phyloP scores from a whole-genome alignment of 2,113 vertebrate genomes.

The Lota lota region DNA sequence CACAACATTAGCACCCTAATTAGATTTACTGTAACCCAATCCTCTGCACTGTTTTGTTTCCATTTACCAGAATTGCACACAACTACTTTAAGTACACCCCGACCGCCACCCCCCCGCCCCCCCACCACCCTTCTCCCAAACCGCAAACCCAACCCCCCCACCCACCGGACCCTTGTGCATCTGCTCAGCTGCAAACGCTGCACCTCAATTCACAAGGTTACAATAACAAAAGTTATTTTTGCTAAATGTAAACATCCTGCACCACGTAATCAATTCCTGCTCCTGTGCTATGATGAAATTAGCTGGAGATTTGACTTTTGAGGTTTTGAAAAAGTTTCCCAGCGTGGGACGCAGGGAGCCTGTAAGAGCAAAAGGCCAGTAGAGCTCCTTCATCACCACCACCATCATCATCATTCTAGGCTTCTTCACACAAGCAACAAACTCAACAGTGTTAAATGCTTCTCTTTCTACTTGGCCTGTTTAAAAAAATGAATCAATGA shows the following conservation, averaged over 20 bases:
- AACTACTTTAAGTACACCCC: conserved; percentile 13
- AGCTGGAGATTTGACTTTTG: conserved; percentile 44
- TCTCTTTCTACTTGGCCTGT: not conserved
- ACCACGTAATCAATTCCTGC: conserved; percentile 48
- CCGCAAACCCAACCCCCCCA: not conserved
- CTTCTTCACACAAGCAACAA: not conserved
- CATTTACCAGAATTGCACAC: conserved; percentile 31
- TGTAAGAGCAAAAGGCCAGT: not conserved
- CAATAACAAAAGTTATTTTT: conserved; percentile 38
- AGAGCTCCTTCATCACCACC: conserved; percentile 17
- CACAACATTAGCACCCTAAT: conserved; percentile 57
- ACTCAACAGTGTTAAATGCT: not conserved
- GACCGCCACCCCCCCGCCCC: conserved; percentile 11
- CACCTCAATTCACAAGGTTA: conserved; percentile 41
- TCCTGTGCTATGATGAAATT: conserved; percentile 49
- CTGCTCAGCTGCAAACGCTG: conserved; percentile 25
- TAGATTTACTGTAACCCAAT: conserved; percentile 45
- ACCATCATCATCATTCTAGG: conserved; percentile 3
- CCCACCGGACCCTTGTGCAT: not conserved
- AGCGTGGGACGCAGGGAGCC: conserved; percentile 20
- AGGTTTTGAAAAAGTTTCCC: conserved; percentile 48
- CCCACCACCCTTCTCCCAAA: not conserved
- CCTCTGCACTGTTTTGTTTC: conserved; percentile 37
- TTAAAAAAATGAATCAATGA: not conserved
- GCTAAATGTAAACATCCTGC: conserved; percentile 55